These are phyloP conservation scores for Mus minutoides DNA, from an alignment of 2,797 vertebrate species.

Conservation along the genomic window DNA sequence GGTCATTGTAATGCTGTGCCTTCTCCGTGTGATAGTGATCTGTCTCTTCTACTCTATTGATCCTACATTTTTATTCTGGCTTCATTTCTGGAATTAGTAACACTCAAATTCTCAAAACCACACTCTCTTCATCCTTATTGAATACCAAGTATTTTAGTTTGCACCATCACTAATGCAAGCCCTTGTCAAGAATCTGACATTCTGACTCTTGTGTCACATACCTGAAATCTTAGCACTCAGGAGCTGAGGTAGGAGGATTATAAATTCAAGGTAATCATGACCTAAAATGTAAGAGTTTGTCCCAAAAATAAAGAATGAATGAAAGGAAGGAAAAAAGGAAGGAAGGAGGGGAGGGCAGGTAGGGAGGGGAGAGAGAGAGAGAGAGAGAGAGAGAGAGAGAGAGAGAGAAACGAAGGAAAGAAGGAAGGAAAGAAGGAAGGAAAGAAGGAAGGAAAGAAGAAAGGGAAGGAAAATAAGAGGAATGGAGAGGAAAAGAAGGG, in stretches of 20 bases:
- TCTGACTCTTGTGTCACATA: background rate
- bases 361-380: no score
- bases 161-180: background rate
- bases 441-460: fast-evolving
- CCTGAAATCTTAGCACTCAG: background rate
- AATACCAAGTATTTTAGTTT: background rate
- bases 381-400: no score
- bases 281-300: background rate
- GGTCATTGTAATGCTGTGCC: background rate
- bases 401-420: fast-evolving
- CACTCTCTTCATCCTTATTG: background rate
- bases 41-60: background rate
- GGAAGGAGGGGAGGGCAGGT: no score
- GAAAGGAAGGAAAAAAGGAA: no score
- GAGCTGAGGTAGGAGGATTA: no score
- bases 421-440: fast-evolving
- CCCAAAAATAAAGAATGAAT: background rate
- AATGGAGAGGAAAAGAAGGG: background rate
- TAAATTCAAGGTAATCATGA: background rate
- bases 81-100: background rate
- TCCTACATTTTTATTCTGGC: background rate
- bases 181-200: background rate
- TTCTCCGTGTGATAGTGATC: background rate
- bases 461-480: fast-evolving
- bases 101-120: background rate